Conservation (phyloP, 1,140 invertebrate species). For the Procambarus clarkii region DNA sequence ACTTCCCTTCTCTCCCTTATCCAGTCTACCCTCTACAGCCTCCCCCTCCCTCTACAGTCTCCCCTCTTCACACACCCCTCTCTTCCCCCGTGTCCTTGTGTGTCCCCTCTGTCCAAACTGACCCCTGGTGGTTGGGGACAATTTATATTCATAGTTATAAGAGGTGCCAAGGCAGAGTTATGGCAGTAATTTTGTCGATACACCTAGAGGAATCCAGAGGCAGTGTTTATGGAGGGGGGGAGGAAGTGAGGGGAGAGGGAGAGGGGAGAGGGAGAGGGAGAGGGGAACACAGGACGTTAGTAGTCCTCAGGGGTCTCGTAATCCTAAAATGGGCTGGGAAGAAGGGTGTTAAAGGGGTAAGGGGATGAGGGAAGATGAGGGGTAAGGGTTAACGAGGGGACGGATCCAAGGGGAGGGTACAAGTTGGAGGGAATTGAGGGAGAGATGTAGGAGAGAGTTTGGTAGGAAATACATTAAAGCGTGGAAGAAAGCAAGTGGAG, state of each 20-base stretch:
- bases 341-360: too few relatives aligned
- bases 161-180: conserved; percentile 28
- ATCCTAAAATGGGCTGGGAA: too few relatives aligned
- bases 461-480: too few relatives aligned
- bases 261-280: neutral
- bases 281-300: neutral
- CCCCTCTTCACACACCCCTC: neutral
- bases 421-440: too few relatives aligned
- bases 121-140: neutral
- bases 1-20: too few relatives aligned
- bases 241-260: too few relatives aligned
- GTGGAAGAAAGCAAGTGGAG: too few relatives aligned
- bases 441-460: too few relatives aligned
- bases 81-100: neutral
- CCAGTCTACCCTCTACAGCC: neutral
- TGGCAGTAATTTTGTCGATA: conserved; percentile 27
- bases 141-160: conserved; percentile 40
- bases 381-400: too few relatives aligned
- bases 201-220: conserved; percentile 24
- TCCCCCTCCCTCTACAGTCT: neutral
- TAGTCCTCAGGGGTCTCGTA: too few relatives aligned
- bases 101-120: neutral
- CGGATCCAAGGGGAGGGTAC: too few relatives aligned
- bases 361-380: too few relatives aligned
- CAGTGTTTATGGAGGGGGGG: neutral